Evolutionary conservation across 2,113 vertebrate genomes (phyloP), one percentile per base, ranked within the genome.

Genomic region (Pomatostomus ruficeps): DNA sequence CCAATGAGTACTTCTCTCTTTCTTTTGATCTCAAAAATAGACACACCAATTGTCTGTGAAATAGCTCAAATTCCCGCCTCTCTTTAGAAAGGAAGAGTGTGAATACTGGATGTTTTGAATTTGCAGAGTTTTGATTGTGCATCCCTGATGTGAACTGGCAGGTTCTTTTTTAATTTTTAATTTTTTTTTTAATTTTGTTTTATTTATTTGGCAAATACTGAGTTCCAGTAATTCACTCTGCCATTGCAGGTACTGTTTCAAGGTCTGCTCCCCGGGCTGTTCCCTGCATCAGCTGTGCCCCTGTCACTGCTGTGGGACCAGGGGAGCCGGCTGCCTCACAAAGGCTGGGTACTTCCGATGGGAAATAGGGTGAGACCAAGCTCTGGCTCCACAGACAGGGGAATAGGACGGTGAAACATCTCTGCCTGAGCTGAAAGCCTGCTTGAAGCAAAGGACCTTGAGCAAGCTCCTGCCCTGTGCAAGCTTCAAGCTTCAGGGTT

Each of bases 231-330:
- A 70, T 33, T 91, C 13, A 28, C 19, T 22, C 20, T 58, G 58
- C 36, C 61, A 76, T 63, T 59, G 42, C 36, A 55, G 21, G n/a
- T 59, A 17, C 8, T 19, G 8, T 57, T 75, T 61, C 66, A 49
- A 61, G n/a, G 33, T 87, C 49, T 78, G 42, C n/a, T 59, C 45
- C 42, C 23, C 35, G 55, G 36, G 31, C 73, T 51, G 33, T 17
- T 80, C 45, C 33, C 31, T 36, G 45, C 29, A 21, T 33, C 3
- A 6, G 15, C 14, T 81, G 38, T 46, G 40, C 31, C 43, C 12
- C 15, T 51, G 29, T 33, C 45, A 42, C 10, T 51, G 40, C 38
- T 0, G 0, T 54, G 46, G 29, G 18, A 42, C n/a, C 4, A 4
- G 3, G 2, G 51, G 8, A 77, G 21, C 48, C 3, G 1, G 1